Base-by-base conservation (phyloP, 2,113 vertebrate species). In the mouse (Mus musculus) region DNA sequence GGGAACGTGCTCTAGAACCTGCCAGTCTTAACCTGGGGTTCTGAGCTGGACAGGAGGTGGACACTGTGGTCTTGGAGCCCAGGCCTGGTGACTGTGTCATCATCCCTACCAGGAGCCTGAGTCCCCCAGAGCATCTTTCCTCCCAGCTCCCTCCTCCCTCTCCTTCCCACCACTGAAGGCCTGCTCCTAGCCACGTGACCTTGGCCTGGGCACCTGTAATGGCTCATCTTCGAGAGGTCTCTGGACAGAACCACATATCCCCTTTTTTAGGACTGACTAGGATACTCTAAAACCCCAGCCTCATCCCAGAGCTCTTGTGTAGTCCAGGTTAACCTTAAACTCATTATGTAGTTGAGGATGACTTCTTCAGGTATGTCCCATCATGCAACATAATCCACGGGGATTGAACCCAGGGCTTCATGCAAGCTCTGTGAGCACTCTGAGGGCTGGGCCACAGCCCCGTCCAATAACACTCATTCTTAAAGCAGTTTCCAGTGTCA, bases 401-500 rank as follows among this genome's bases (percentile, higher is more conserved):
- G 10, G 7, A 22, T 24, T 69, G 42, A 87, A 36, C 5, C 42
- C 84, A 69, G 42, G 5, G 84, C 19, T 69, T 33, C 46, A 4
- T 4, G 84, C 39, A 86, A 36, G 42, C 42, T 69, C 36, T 9
- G 61, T 46, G 26, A 85, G n/a, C 24, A 28, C 22, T 84, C 22
- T 17, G 39, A 28, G 8, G 28, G 30, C 63, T 33, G 42, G 69
- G 63, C 42, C 42, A 69, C 63, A 87, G 6, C 42, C 84, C 42
- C 14, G 5, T 6, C 28, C 17, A 1, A 42, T 67, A 30, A 33
- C 59, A 85, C 89, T 81, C 67, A 42, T 91, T 89, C 82, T 91
- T 93, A 81, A 93, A 77, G 78, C 39, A 86, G 39, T 36, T 69
- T 93, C 89, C 59, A 86, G 75, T 14, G n/a, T 75, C 89, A 80